phyloP scores from a whole-genome alignment of 2,113 vertebrate species.

The Phylloscopus whistleri region DNA sequence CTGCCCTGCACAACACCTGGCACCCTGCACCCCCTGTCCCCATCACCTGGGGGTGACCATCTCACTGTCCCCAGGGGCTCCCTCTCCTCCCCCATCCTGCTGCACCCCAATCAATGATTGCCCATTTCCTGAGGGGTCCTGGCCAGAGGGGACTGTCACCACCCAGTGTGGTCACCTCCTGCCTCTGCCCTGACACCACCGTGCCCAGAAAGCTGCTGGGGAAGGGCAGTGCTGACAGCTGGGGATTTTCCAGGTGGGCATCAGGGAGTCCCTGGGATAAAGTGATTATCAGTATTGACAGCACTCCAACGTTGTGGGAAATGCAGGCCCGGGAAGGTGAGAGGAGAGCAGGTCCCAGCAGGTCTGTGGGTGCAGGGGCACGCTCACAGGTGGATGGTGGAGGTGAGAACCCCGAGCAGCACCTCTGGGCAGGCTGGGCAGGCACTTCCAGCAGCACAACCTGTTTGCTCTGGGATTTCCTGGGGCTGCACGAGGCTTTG shows the following conservation, averaged over 20 bases:
- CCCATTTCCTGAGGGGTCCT: not conserved
- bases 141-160: not conserved
- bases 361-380: not conserved
- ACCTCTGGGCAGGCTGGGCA: not conserved
- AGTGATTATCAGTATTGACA: accelerated
- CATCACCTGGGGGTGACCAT: not conserved
- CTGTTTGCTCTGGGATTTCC: conserved; percentile 7
- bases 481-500: not conserved
- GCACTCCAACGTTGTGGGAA: not conserved
- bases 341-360: not conserved
- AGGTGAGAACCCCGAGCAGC: not conserved
- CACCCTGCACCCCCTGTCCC: not conserved
- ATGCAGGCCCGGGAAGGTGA: not conserved
- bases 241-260: not conserved
- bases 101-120: not conserved
- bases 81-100: not conserved
- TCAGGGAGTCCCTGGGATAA: not conserved
- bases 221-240: not conserved
- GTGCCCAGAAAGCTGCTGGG: not conserved
- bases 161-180: accelerated
- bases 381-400: not conserved
- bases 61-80: not conserved
- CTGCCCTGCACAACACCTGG: not conserved
- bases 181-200: not conserved
- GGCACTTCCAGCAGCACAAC: not conserved